These are phyloP conservation scores for Tyto alba DNA, from an alignment of 2,113 vertebrate genomes.

Conservation along the genomic window DNA sequence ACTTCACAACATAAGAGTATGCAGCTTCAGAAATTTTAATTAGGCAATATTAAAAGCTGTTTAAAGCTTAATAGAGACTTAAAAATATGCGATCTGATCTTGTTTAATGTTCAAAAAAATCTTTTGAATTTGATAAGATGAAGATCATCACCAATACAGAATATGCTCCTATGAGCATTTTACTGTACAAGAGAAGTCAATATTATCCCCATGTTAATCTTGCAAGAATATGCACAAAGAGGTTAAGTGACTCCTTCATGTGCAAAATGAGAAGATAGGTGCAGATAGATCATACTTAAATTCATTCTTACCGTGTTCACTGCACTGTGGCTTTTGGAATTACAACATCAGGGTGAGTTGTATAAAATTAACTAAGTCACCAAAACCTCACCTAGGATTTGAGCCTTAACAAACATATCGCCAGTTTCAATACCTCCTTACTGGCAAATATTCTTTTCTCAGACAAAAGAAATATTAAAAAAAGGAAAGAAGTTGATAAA, in stretches of 20 bases:
- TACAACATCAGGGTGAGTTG: not conserved
- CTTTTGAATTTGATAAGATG: not conserved
- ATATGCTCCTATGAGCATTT: not conserved
- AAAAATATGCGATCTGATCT: not conserved
- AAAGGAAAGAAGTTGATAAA: not conserved
- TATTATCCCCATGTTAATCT: not conserved
- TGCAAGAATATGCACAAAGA: not conserved
- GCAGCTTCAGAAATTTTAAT: not conserved
- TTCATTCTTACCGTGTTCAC: not conserved
- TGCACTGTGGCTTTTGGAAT: not conserved
- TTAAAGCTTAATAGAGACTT: not conserved
- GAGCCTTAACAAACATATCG: not conserved
- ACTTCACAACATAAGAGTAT: not conserved
- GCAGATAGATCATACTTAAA: not conserved
- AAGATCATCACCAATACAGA: not conserved
- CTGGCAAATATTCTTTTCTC: not conserved
- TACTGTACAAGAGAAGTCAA: not conserved
- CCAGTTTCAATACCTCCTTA: not conserved
- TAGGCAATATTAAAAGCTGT: not conserved
- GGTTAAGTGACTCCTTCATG: not conserved
- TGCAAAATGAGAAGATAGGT: not conserved
- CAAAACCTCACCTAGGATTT: not conserved
- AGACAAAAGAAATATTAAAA: not conserved
- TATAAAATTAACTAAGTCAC: not conserved
- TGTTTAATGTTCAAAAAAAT: not conserved